Evolutionary conservation across 2,113 vertebrate genomes (phyloP), one percentile per base, ranked within the genome.

Genomic region (Melanostigma gelatinosum): DNA sequence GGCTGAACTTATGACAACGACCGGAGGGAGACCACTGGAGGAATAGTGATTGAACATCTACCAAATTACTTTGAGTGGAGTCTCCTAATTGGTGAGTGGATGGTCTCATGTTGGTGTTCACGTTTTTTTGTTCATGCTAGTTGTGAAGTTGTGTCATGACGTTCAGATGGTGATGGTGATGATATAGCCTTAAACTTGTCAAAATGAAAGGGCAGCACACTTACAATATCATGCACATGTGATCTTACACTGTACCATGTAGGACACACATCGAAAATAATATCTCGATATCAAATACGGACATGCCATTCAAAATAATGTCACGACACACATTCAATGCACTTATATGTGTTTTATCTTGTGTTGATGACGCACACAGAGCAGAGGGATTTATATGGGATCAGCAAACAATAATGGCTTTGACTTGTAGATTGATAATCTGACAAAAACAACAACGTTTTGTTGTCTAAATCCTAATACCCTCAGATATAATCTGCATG

Each of bases 71-170:
- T 55, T 55, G 54, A 70, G 68, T 80, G 79, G 81, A 88, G 58
- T 38, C 68, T 83, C 58, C 58, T 55, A 10, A 52, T 63, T 61
- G 90, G 93, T 94, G 88, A 93, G 93, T 91, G 63, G 71, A 54
- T 12, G 29, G 60, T 77, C 22, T 22, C 44, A 52, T 80, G 83
- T 68, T 82, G 18, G 20, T 77, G 32, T 77, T 34, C n/a, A 34
- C 13, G 42, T 40, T 58, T 58, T 48, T 73, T 61, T 77, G 32
- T 57, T 70, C 9, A 50, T 11, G 52, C 38, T n/a, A 42, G 67
- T n/a, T 64, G 71, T 65, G 4, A 36, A 64, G 36, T 22, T 81
- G 68, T 54, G 36, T 24, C 24, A 58, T 44, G 29, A 7, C 65
- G 54, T 6, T 74, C 54, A 50, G 22, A 52, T 50, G 52, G 34